phyloP scores from a whole-genome alignment of 2,888 invertebrate species.

The Lysandra bellargus region DNA sequence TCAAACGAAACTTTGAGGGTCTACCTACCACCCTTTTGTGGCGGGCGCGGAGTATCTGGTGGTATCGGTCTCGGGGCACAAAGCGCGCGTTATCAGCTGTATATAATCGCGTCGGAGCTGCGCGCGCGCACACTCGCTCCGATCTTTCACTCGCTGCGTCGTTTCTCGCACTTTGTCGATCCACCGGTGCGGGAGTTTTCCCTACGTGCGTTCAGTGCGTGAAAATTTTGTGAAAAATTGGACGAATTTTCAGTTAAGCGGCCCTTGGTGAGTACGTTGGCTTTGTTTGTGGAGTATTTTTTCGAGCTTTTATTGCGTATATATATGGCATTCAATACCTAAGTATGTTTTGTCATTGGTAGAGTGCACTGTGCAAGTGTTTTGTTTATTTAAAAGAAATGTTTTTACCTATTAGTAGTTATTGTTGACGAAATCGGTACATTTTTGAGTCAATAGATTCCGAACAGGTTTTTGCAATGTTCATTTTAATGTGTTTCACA shows the following conservation, averaged over 20 bases:
- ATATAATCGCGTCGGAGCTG: slow-evolving; percentile 61
- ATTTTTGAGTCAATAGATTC: neutral
- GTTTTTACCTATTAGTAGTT: neutral
- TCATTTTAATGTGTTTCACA: slow-evolving; percentile 19
- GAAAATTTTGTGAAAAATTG: slow-evolving; percentile 34
- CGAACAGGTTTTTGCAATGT: slow-evolving; percentile 17
- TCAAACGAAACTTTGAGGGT: neutral
- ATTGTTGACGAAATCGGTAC: slow-evolving; percentile 4
- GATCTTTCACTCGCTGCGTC: slow-evolving; percentile 59
- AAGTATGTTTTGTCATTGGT: neutral
- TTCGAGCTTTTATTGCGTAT: neutral
- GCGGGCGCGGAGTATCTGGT: neutral
- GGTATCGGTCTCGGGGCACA: slow-evolving; percentile 42
- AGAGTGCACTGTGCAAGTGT: neutral
- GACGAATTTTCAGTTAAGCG: neutral
- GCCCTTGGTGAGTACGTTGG: neutral
- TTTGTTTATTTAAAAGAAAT: neutral
- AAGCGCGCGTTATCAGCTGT: slow-evolving; percentile 61
- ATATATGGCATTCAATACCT: neutral
- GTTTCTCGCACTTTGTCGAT: slow-evolving; percentile 62
- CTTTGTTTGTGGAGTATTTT: neutral
- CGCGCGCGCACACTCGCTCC: slow-evolving; percentile 75
- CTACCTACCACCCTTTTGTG: neutral
- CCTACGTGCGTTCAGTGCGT: slow-evolving; percentile 68
- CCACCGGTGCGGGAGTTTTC: slow-evolving; percentile 63